Base-by-base conservation (phyloP, 2,797 vertebrate genomes). In the Otolemur crassicaudatus region DNA sequence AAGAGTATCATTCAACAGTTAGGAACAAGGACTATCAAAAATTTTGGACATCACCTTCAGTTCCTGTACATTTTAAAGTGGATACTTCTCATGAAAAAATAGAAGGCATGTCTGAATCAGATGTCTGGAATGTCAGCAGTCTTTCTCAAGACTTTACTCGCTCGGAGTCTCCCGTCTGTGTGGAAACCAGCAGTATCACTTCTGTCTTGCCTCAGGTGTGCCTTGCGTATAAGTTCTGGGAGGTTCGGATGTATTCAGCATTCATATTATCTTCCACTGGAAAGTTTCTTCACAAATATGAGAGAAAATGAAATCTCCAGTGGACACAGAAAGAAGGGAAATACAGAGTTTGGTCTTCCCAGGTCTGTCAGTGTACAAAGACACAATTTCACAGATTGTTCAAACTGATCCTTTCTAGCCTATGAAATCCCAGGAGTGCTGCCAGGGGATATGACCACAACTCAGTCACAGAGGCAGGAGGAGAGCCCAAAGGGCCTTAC, bases 181-280 rank as follows among this genome's bases (percentile, higher is more conserved):
- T 83, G 69, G 96, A 98, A 92, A 87, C 94, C 79, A 90, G 49
- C 56, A 46, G 22, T 37, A 10, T 63, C 19, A 2, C 40, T 81
- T 91, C 93, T 72, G 92, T 80, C 7, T 58, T 77, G 79, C 61
- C 87, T 87, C 90, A 97, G 97, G 97, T 97, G 20, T 80, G 94
- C 63, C 17, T 75, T 88, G 10, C 34, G 80, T 58, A 4, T 56
- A 87, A 80, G 80, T 87, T 83, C 34, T 56, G 23, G 58, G 56
- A 77, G 25, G 22, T 60, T 56, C 60, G 56, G 49, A 43, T 87
- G 12, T 60, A 20, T 61, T 87, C 34, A 58, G 5, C 20, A 63
- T 89, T 49, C 37, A 58, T 19, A 14, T 67, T 67, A 46, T 87
- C 37, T 95, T 87, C 53, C 53, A n/a, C 60, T 9, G 70, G 60